Evolutionary conservation across 2,888 invertebrate genomes (phyloP), one percentile per base, ranked within the genome.

Genomic region (Amiota mariae): DNA sequence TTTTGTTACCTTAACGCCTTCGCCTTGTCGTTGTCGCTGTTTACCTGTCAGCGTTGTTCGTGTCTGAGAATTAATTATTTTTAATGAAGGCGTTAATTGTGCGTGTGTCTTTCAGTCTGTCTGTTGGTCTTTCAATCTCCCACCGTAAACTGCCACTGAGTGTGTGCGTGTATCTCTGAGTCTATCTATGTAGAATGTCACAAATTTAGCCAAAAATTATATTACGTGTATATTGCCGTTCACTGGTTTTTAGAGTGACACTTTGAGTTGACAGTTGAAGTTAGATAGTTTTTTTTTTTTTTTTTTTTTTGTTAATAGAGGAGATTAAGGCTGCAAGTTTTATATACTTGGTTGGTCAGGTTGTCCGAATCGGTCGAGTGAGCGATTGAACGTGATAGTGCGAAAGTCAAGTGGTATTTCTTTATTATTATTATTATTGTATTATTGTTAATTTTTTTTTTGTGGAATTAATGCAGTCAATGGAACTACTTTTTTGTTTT

Each of bases 1-100:
- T 20, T 68, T 79, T 80, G 72, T 77, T 81, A 79, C 81, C 79
- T 75, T 74, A 70, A 54, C 13, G 67, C 8, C 36, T n/a, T 54
- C 64, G 61, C 66, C 63, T 54, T 56, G 9, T 72, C 72, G 73
- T 68, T 36, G 20, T 57, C 54, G 77, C 73, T 61, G 36, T 49
- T 68, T 75, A 57, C 56, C 71, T 61, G 72, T 57, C 24, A 49
- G 75, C 72, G 61, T 66, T 63, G 48, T 72, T 70, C 87, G 87
- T 86, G 87, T 76, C 77, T 77, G 78, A 76, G 86, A 85, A 86
- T 87, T 86, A 87, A 87, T 86, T 87, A 87, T 80, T 83, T 85
- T 84, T 85, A 87, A 87, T 87, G 86, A 85, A 87, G 80, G 79
- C 80, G 86, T 82, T 85, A 81, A 76, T 76, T 81, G 80, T 79